A percentile compares a stretch with the other conserved stretches of the same genome.
phyloP scores from a whole-genome alignment of 2,888 invertebrate genomes.

The Leptinotarsa peninsularis region DNA sequence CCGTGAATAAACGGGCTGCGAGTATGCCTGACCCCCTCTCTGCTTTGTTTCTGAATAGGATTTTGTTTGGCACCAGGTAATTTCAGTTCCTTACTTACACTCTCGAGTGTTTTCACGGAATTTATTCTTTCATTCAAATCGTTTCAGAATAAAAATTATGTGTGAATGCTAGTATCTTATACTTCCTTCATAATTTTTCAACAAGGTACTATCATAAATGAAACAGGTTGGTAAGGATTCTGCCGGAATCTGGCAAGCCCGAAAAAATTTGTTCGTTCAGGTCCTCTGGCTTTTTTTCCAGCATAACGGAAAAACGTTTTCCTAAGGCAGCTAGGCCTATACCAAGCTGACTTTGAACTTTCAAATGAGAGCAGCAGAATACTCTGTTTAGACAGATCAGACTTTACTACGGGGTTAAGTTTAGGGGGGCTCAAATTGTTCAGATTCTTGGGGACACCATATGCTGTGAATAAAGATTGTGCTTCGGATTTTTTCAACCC shows the following conservation, averaged over 20 bases:
- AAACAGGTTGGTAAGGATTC: constrained; percentile 36
- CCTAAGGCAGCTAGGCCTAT: neutral
- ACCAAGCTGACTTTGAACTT: constrained; percentile 22
- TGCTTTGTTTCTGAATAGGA: neutral
- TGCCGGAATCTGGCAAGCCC: constrained; percentile 20
- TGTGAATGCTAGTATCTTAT: constrained; percentile 21
- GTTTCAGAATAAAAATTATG: constrained; percentile 31
- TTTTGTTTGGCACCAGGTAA: no score
- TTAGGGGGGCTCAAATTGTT: constrained; percentile 11
- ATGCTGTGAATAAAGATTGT: constrained; percentile 24
- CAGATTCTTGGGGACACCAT: constrained; percentile 27
- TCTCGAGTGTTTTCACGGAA: constrained; percentile 30
- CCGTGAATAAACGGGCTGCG: neutral
- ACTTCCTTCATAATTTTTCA: constrained; percentile 34
- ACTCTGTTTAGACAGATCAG: constrained; percentile 17
- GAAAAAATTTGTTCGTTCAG: constrained; percentile 6
- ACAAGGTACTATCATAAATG: constrained; percentile 31
- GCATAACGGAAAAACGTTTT: neutral
- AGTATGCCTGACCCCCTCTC: neutral
- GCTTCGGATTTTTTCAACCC: constrained; percentile 31
- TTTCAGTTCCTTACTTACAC: neutral
- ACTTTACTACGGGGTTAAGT: constrained; percentile 23
- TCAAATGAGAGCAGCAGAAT: constrained; percentile 5
- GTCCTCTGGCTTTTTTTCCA: constrained; percentile 12
- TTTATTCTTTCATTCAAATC: constrained; percentile 35